phyloP scores from a whole-genome alignment of 2,888 invertebrate species.

The Sinhomidia bicolor region DNA sequence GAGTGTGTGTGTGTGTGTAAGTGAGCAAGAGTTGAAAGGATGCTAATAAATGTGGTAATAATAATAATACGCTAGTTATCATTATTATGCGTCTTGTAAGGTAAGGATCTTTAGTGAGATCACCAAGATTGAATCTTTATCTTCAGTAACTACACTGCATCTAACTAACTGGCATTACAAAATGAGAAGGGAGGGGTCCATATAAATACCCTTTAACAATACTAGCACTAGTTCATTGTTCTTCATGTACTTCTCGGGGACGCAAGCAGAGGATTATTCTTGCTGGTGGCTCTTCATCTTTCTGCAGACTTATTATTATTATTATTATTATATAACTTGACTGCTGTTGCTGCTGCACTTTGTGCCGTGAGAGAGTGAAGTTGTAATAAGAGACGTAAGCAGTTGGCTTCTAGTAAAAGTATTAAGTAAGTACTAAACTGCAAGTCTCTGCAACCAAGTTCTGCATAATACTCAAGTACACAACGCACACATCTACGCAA shows the following conservation, averaged over 20 bases:
- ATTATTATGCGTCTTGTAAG: conserved; percentile 39
- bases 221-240: conserved; percentile 77
- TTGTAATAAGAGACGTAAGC: neutral
- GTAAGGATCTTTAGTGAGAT: conserved; percentile 27
- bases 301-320: neutral
- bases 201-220: conserved; percentile 77
- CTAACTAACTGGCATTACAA: conserved; percentile 59
- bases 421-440: neutral
- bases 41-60: conserved; percentile 61
- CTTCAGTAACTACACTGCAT: neutral
- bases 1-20: neutral
- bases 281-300: conserved; percentile 62
- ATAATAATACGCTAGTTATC: conserved; percentile 52
- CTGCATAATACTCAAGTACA: neutral
- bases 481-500: conserved; percentile 16
- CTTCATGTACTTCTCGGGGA: conserved; percentile 63
- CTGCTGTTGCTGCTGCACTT: no score
- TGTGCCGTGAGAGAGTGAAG: neutral
- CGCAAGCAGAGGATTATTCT: conserved; percentile 42
- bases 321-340: no score
- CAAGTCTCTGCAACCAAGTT: no score
- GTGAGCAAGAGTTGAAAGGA: conserved; percentile 17
- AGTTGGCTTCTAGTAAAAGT: neutral
- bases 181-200: conserved; percentile 75
- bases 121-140: conserved; percentile 49